Percentiles rank a stretch among this genome's conserved stretches.
phyloP scores from a whole-genome alignment of 2,888 invertebrate species.

The Kuschelorhynchus macadamiae region DNA sequence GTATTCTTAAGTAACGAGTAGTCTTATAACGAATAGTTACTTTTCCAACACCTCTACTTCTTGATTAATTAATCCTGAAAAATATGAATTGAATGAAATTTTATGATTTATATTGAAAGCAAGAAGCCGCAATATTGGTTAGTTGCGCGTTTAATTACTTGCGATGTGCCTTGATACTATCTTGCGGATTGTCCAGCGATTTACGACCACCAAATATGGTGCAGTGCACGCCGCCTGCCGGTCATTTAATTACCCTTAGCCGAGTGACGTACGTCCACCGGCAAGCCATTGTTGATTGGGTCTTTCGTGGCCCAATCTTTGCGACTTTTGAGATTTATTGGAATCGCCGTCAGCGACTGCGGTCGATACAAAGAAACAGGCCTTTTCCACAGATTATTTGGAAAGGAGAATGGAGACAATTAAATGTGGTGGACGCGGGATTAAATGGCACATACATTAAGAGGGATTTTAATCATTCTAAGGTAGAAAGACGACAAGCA shows the following conservation, averaged over 20 bases:
- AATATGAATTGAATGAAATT: too few species aligned
- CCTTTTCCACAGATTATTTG: conserved; percentile 46
- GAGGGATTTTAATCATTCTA: conserved; percentile 47
- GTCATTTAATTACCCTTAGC: conserved; percentile 52
- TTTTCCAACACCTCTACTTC: too few species aligned
- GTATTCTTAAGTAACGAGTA: too few species aligned
- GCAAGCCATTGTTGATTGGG: conserved; percentile 42
- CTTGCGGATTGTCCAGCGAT: conserved; percentile 48
- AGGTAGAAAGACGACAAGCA: too few species aligned
- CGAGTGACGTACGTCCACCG: conserved; percentile 48
- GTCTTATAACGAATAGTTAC: too few species aligned
- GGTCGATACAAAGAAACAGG: conserved; percentile 40
- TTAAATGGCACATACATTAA: conserved; percentile 49
- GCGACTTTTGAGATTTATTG: conserved; percentile 39
- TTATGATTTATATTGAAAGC: too few species aligned
- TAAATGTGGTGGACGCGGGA: conserved; percentile 44
- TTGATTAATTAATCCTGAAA: too few species aligned
- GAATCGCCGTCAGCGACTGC: conserved; percentile 37
- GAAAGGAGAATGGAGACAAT: conserved; percentile 47
- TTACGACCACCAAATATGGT: conserved; percentile 54
- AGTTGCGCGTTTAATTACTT: conserved; percentile 23
- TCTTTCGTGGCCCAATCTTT: conserved; percentile 40
- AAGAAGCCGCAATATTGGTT: background rate
- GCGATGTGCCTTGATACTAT: conserved; percentile 28
- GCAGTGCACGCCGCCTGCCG: conserved; percentile 50